Percentiles rank a stretch among this genome's conserved stretches.
Evolutionary conservation across 2,797 vertebrate species (phyloP).

Genomic region (Apogon hyalosoma): DNA sequence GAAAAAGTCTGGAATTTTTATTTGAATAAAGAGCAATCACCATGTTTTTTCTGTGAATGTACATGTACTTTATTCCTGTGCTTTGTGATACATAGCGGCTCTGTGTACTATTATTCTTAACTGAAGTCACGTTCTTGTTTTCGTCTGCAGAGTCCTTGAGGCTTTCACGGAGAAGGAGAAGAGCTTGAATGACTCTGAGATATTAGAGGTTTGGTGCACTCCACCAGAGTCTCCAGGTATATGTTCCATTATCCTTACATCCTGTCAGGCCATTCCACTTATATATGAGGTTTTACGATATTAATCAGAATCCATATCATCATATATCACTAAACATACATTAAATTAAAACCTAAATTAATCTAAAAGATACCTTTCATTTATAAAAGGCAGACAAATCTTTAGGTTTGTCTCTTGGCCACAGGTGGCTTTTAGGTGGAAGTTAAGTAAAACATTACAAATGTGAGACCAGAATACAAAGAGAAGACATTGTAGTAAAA

Average conservation of each 20-base stretch:
- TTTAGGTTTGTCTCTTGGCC: not conserved
- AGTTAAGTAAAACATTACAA: constrained; percentile 6
- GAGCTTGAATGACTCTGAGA: constrained; percentile 25
- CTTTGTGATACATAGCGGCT: too few species aligned
- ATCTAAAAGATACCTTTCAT: not conserved
- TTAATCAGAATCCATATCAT: too few species aligned
- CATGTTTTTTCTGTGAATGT: too few species aligned
- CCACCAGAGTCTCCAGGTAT: constrained; percentile 62
- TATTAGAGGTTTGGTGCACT: constrained; percentile 70
- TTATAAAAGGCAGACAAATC: not conserved
- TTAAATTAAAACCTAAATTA: too few species aligned
- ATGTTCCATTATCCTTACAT: not conserved
- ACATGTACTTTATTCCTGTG: too few species aligned
- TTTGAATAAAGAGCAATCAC: too few species aligned
- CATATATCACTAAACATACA: too few species aligned
- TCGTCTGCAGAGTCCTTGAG: constrained; percentile 46
- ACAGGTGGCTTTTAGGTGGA: constrained; percentile 12
- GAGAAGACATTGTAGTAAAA: not conserved
- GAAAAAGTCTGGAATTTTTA: too few species aligned
- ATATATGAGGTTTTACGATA: too few species aligned
- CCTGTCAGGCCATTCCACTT: too few species aligned
- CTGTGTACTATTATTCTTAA: not conserved
- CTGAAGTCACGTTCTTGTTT: not conserved
- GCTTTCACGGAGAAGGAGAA: constrained; percentile 11
- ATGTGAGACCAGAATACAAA: not conserved